phyloP scores from a whole-genome alignment of 2,888 invertebrate genomes.

The Parnassius orleans region DNA sequence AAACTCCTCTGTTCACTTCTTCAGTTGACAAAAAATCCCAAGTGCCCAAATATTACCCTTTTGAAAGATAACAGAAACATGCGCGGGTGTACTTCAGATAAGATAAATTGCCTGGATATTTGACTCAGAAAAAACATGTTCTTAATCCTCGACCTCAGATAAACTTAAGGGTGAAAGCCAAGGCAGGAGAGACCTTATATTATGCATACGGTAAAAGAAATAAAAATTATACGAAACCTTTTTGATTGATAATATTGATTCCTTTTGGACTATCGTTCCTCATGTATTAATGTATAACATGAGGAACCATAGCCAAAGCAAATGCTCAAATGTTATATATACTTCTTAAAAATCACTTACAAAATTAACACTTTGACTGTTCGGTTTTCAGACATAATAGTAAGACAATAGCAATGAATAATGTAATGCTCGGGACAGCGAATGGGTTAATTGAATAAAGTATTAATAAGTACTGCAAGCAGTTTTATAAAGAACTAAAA shows the following conservation, averaged over 20 bases:
- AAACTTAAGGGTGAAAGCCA: constrained; percentile 24
- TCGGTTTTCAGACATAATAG: too few relatives aligned
- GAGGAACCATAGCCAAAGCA: neutral
- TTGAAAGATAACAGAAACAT: constrained; percentile 47
- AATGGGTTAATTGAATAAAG: too few relatives aligned
- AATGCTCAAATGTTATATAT: neutral
- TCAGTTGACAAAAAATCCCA: constrained; percentile 31
- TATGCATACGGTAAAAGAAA: neutral
- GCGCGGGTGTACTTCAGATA: constrained; percentile 49
- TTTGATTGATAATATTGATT: too few relatives aligned
- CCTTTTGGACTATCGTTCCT: too few relatives aligned
- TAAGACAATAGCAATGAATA: too few relatives aligned
- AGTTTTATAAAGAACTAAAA: too few relatives aligned
- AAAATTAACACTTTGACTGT: too few relatives aligned
- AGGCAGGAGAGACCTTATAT: neutral
- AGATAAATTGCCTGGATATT: constrained; percentile 47
- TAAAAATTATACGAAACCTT: neutral
- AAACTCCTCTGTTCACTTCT: constrained; percentile 9
- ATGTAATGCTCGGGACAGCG: too few relatives aligned
- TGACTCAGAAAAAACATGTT: constrained; percentile 46
- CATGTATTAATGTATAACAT: too few relatives aligned
- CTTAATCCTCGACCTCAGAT: constrained; percentile 51
- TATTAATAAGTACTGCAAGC: too few relatives aligned
- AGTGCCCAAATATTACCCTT: constrained; percentile 64
- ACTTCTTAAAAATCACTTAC: too few relatives aligned